Conservation (phyloP, 2,888 invertebrate species). For the Synanthedon formicaeformis region DNA sequence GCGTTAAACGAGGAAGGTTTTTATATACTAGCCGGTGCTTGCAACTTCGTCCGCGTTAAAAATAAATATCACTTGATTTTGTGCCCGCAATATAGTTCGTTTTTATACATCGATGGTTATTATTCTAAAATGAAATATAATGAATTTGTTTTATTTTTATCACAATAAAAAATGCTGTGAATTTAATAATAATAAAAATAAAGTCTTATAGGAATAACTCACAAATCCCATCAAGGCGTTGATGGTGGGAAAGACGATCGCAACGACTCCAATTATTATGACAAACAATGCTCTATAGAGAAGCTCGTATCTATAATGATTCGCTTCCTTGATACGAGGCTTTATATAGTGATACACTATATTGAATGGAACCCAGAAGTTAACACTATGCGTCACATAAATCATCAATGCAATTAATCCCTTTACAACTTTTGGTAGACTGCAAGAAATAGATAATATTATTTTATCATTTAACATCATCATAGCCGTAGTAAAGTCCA, state of each 20-base stretch:
- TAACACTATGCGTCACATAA: slow-evolving; percentile 43
- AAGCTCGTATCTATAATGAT: slow-evolving; percentile 21
- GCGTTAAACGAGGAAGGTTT: too few species aligned
- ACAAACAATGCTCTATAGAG: slow-evolving; percentile 34
- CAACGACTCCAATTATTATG: slow-evolving; percentile 15
- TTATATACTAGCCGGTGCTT: too few species aligned
- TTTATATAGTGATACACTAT: slow-evolving; percentile 35
- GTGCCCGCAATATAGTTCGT: too few species aligned
- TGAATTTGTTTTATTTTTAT: too few species aligned
- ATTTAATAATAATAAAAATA: too few species aligned
- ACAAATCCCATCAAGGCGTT: slow-evolving; percentile 50
- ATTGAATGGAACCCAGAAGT: slow-evolving; percentile 51
- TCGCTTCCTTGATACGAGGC: neutral
- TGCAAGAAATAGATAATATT: slow-evolving; percentile 15
- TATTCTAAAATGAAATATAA: too few species aligned
- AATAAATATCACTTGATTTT: too few species aligned
- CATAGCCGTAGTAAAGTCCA: neutral
- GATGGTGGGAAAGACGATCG: slow-evolving; percentile 40
- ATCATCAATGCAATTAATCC: slow-evolving; percentile 39
- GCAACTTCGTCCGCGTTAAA: too few species aligned
- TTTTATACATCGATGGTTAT: too few species aligned
- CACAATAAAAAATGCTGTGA: too few species aligned
- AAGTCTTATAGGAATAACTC: slow-evolving; percentile 33
- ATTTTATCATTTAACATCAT: neutral
- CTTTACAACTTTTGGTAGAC: slow-evolving; percentile 36